Evolutionary conservation across 2,888 invertebrate species (phyloP).

Genomic region (Drosophila merina): DNA sequence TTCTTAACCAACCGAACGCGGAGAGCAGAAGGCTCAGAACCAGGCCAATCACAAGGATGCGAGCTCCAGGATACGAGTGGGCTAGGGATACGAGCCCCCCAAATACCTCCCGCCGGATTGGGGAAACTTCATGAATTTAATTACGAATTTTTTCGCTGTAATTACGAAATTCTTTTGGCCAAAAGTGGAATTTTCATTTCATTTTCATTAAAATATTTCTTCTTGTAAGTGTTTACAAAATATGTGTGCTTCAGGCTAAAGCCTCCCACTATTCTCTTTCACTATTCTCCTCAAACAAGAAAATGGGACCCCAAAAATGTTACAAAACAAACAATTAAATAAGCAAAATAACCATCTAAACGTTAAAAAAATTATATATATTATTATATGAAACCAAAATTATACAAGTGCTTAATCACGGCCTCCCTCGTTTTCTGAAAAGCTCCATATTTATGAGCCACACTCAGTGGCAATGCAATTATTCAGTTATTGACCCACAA

Average conservation of each 20-base stretch:
- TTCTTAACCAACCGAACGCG: constrained; percentile 70
- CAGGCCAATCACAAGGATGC: constrained; percentile 49
- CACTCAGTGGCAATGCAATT: constrained; percentile 57
- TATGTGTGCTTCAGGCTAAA: constrained; percentile 48
- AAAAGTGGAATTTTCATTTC: constrained; percentile 76
- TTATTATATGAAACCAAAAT: too few species aligned
- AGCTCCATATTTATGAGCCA: constrained; percentile 40
- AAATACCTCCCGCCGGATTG: constrained; percentile 48
- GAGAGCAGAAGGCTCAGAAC: constrained; percentile 39
- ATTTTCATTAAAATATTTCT: constrained; percentile 76
- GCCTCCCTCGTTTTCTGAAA: neutral
- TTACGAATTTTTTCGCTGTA: constrained; percentile 78
- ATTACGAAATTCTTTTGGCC: constrained; percentile 78
- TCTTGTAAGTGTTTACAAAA: constrained; percentile 73
- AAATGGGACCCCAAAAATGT: neutral
- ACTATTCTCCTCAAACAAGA: neutral
- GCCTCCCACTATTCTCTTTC: constrained; percentile 6
- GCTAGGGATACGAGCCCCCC: constrained; percentile 5
- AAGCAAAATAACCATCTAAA: neutral
- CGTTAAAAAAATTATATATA: too few species aligned
- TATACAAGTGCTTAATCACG: too few species aligned
- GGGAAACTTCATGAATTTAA: constrained; percentile 78
- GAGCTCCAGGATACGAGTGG: constrained; percentile 6
- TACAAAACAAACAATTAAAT: neutral
- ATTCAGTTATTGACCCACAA: constrained; percentile 74